These are phyloP conservation scores for Siderastrea radians DNA, from an alignment of 92 coral and sea anemone species.

Conservation along the genomic window DNA sequence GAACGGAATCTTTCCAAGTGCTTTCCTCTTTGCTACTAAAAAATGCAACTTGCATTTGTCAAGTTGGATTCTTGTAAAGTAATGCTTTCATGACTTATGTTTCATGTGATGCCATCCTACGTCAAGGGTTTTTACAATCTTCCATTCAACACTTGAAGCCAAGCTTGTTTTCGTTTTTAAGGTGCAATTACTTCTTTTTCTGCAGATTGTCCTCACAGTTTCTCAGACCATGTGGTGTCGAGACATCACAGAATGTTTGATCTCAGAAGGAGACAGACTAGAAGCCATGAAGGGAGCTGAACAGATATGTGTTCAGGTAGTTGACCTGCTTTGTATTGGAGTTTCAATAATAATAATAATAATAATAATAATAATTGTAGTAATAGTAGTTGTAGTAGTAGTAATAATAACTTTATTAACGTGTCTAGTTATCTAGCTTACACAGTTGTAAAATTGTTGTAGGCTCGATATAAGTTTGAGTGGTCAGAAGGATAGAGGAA, in stretches of 20 bases:
- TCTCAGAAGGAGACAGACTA: constrained; percentile 88
- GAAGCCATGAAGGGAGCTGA: constrained; percentile 90
- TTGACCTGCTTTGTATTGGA: background rate
- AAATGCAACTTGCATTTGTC: background rate
- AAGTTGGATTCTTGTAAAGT: no score
- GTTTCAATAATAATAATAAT: no score
- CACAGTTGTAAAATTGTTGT: no score
- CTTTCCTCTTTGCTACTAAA: background rate
- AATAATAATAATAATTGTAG: no score
- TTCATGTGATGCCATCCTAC: no score
- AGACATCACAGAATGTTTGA: constrained; percentile 90
- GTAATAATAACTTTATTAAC: no score
- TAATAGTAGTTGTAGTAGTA: no score
- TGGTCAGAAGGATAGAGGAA: no score
- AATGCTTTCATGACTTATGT: no score
- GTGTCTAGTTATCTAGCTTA: no score
- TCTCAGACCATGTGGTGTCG: constrained; percentile 99
- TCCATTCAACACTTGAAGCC: background rate
- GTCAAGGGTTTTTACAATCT: background rate
- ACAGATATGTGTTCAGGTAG: constrained; percentile 82
- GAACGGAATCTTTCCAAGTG: no score
- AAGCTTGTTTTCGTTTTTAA: background rate
- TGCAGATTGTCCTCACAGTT: constrained; percentile 87
- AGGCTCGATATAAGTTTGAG: no score
- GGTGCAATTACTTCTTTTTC: background rate